Base-by-base conservation (phyloP, 2,113 vertebrate genomes). In the Hemicordylus capensis region DNA sequence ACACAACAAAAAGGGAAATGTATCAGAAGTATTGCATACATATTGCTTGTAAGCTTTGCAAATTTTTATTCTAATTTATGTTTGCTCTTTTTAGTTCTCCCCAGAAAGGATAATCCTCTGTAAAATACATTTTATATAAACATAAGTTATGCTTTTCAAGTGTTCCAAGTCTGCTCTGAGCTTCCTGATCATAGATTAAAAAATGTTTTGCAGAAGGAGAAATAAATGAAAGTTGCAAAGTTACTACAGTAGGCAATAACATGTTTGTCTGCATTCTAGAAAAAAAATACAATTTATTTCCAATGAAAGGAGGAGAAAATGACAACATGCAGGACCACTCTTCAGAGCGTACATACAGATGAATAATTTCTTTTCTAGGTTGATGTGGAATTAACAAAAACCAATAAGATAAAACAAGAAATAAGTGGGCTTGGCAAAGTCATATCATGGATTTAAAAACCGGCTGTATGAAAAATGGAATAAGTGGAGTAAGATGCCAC, bases 141-240 rank as follows among this genome's bases (percentile, higher is more conserved):
- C 70, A 75, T 66, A 78, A 89, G 64, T 61, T 87, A 89, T 37
- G 64, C 24, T 90, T 91, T 89, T 88, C 80, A 91, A 83, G n/a
- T 85, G 26, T 34, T 87, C 58, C 64, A 75, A 89, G 26, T 58
- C 80, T 80, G 2, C 31, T 90, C 61, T 80, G 69, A 84, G 74
- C 37, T 90, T 87, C 61, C 51, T 89, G 39, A 86, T 87, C 19
- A 82, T 89, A 90, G 76, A 93, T 90, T 87, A 81, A 92, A 89
- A 90, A 46, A 63, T 6, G 1, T 46, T 93, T 94, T 83, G 76
- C 73, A 85, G 81, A 87, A 85, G 61, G 85, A 86, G 31, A 91
- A 92, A 92, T n/a, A 88, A 12, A 90, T 51, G 81, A 79, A 22
- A 17, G 78, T 51, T 76, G 66, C 4, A 54, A 84, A 88, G 26